A percentile compares a stretch with the other conserved stretches of the same genome.
Evolutionary conservation across 2,888 invertebrate species (phyloP).

Genomic region (Pyrrhosoma nymphula): DNA sequence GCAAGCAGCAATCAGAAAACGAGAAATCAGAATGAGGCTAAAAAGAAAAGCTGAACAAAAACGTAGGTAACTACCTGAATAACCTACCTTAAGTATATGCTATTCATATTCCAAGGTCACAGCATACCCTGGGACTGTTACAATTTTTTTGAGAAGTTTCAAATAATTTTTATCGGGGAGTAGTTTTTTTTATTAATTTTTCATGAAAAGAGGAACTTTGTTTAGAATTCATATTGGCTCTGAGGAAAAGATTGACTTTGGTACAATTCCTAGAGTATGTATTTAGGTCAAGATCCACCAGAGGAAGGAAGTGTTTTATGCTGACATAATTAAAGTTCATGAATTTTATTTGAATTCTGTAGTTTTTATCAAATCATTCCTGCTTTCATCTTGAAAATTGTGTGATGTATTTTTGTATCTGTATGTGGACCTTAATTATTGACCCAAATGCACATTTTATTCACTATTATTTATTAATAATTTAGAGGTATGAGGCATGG

Average conservation of each 20-base stretch:
- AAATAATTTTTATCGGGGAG: too few relatives aligned
- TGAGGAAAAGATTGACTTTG: too few relatives aligned
- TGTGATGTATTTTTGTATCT: neutral
- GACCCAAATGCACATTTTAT: neutral
- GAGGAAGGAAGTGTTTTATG: too few relatives aligned
- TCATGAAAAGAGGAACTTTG: too few relatives aligned
- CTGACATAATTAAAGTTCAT: too few relatives aligned
- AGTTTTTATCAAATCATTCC: neutral
- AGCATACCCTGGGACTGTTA: too few relatives aligned
- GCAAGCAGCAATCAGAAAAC: slow-evolving; percentile 28
- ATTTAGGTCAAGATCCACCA: too few relatives aligned
- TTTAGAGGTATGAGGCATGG: neutral
- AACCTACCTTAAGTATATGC: neutral
- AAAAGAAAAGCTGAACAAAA: neutral
- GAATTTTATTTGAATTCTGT: neutral
- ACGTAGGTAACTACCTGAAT: neutral
- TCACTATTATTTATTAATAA: neutral
- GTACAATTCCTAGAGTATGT: too few relatives aligned
- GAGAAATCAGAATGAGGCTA: slow-evolving; percentile 29
- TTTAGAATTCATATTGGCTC: too few relatives aligned
- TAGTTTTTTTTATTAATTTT: too few relatives aligned
- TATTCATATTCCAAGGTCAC: neutral
- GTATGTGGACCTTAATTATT: too few relatives aligned
- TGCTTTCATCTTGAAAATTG: neutral
- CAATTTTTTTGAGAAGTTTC: too few relatives aligned